phyloP scores from a whole-genome alignment of 2,797 vertebrate genomes.

The Capromys pilorides region DNA sequence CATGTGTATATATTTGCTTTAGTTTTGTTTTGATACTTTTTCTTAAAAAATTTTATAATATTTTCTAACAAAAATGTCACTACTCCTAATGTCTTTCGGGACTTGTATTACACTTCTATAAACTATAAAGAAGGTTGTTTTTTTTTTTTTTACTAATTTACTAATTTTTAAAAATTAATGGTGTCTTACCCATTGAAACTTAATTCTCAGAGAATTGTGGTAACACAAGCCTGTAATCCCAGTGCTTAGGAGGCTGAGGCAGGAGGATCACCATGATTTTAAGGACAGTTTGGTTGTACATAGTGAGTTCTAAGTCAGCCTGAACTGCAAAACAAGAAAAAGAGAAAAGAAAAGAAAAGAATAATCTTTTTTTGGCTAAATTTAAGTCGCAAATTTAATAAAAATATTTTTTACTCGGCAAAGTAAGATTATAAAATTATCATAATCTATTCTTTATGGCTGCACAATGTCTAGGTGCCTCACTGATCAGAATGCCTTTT shows the following conservation, averaged over 20 bases:
- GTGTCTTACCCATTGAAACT: background rate
- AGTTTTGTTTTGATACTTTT: background rate
- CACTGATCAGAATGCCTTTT: background rate
- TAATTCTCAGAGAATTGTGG: background rate
- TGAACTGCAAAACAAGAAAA: background rate
- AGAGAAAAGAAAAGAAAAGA: background rate
- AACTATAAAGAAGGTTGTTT: background rate
- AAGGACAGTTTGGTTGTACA: background rate
- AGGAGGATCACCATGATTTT: background rate
- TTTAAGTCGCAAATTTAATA: background rate
- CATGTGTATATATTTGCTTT: background rate
- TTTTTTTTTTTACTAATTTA: background rate
- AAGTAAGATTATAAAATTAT: background rate
- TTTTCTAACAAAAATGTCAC: background rate
- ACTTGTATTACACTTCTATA: background rate
- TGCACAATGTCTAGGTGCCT: background rate
- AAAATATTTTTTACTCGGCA: background rate
- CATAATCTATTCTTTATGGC: background rate
- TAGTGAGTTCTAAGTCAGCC: background rate
- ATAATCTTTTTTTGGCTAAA: background rate
- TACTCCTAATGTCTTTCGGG: background rate
- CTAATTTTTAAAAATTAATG: background rate
- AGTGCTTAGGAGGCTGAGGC: background rate
- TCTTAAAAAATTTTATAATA: background rate
- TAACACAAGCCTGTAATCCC: background rate